Evolutionary conservation across 1,140 invertebrate genomes (phyloP), one percentile per base, ranked within the genome.

Genomic region (Anagrus nilaparvatae): DNA sequence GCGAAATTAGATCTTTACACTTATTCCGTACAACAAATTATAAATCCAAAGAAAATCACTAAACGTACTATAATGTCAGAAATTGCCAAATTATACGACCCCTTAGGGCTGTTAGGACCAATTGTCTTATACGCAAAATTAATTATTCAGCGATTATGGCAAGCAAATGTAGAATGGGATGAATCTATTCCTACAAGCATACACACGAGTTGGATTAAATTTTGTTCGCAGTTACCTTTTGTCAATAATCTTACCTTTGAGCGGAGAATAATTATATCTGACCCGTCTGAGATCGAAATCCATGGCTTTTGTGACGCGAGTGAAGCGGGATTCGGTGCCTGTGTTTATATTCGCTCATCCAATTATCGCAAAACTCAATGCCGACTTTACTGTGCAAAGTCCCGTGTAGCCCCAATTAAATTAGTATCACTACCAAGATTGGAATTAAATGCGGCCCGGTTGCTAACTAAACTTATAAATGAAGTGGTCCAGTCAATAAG

Each of bases 401-500:
- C 61, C 12, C 42, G 48, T 33, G 52, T 66, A 9, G 58, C 59
- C 7, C 59, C 60, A 3, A n/a, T 61, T 14, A 57, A 55, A 45
- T 16, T 2, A 3, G n/a, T 5, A 2, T 25, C 35, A 14, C 13
- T 37, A 10, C 35, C 35, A 1, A 12, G n/a, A 17, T 19, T 37
- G 6, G 35, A 37, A 17, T 14, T 37, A 7, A 17, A 24, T n/a
- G 35, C 13, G 4, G 24, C 35, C 6, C 19, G 19, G 3, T 18
- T 29, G n/a, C 14, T 20, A n/a, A 8, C 16, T 1, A 4, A 13
- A 39, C 7, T 29, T 3, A 29, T 8, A 7, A n/a, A 29, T n/a
- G 7, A 5, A 1, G 4, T 29, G 6, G 3, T n/a, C 3, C 18
- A 6, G 6, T 13, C 20, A 12, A 3, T 28, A n/a, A 7, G 4